These are phyloP conservation scores for Semaprochilodus insignis DNA, from an alignment of 2,797 vertebrate species.

Conservation along the genomic window DNA sequence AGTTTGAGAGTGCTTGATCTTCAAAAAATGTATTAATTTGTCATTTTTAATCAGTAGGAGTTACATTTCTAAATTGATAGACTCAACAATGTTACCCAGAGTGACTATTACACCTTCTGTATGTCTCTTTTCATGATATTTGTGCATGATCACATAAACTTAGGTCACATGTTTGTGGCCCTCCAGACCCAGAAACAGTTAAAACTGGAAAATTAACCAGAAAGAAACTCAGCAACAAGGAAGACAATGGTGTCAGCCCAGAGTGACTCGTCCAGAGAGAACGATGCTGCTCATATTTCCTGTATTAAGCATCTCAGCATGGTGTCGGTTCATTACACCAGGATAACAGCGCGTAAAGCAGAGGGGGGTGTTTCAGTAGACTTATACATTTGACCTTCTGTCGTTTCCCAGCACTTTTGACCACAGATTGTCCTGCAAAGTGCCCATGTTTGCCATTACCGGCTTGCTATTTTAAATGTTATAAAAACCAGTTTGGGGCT, in stretches of 20 bases:
- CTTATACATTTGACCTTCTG: conserved; percentile 74
- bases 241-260: background rate
- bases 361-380: conserved; percentile 70
- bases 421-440: conserved; percentile 77
- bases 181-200: conserved; percentile 32
- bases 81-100: no score
- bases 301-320: conserved; percentile 13
- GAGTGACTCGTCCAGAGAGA: conserved; percentile 6
- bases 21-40: no score
- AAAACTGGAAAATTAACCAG: conserved; percentile 25
- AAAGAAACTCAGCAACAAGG: background rate
- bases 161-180: conserved; percentile 20
- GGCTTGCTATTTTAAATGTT: conserved; percentile 80
- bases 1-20: no score
- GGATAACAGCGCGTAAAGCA: conserved; percentile 5
- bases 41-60: no score
- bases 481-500: conserved; percentile 75
- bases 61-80: no score
- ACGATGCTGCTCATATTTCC: conserved; percentile 19
- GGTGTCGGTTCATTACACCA: background rate
- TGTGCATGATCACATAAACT: background rate
- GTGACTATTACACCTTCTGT: no score
- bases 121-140: background rate
- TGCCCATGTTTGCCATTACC: conserved; percentile 71
- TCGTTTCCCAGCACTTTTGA: conserved; percentile 78